phyloP scores from a whole-genome alignment of 2,888 invertebrate species.

The Pilophorus perplexus region DNA sequence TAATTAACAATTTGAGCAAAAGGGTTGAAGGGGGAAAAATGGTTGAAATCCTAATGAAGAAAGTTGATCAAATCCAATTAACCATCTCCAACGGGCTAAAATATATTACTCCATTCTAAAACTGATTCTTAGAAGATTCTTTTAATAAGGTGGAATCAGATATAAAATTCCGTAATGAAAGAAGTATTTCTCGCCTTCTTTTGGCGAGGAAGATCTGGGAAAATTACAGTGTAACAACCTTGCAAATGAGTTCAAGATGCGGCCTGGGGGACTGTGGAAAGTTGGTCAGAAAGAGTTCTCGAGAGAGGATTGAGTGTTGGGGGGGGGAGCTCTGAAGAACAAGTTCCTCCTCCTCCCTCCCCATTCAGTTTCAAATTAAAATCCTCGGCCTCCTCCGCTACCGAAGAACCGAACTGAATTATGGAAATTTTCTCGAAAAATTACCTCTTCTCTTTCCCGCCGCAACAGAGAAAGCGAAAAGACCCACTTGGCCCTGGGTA shows the following conservation, averaged over 20 bases:
- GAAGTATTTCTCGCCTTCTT: neutral
- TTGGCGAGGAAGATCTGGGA: neutral
- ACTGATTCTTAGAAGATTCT: slow-evolving; percentile 35
- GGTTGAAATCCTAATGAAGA: too few species aligned
- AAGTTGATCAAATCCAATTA: neutral
- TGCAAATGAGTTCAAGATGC: slow-evolving; percentile 26
- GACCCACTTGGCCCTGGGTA: slow-evolving; percentile 25
- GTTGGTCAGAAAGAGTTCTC: slow-evolving; percentile 17
- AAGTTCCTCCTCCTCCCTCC: too few species aligned
- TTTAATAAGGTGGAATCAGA: slow-evolving; percentile 7
- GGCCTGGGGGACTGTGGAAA: slow-evolving; percentile 16
- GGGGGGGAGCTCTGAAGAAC: slow-evolving; percentile 3
- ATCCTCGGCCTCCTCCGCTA: slow-evolving; percentile 17
- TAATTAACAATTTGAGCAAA: too few species aligned
- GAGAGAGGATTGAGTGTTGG: neutral
- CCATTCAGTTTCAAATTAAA: slow-evolving; percentile 41
- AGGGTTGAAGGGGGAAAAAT: too few species aligned
- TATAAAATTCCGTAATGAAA: slow-evolving; percentile 11
- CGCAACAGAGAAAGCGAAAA: neutral
- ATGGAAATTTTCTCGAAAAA: slow-evolving; percentile 39
- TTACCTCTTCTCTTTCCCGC: slow-evolving; percentile 30
- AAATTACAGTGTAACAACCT: slow-evolving; percentile 29
- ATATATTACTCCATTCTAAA: neutral
- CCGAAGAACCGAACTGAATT: slow-evolving; percentile 38
- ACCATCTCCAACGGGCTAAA: neutral